Conservation (phyloP, 2,888 invertebrate species). For the Cosmia pyralina region DNA sequence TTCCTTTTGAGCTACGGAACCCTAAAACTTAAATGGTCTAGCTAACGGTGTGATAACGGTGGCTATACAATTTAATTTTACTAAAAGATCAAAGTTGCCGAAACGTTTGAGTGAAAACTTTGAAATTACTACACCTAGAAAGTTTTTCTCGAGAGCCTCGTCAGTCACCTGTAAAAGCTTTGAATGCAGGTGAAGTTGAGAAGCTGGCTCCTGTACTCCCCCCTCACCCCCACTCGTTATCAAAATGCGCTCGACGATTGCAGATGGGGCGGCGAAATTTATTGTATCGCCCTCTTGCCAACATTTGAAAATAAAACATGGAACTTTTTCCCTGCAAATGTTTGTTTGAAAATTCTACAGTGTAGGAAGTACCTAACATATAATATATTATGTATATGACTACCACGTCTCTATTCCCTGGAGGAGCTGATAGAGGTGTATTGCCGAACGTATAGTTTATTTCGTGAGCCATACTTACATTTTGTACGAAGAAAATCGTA, state of each 20-base stretch:
- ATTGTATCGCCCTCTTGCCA: conserved; percentile 51
- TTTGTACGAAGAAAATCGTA: conserved; percentile 29
- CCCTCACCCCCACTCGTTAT: conserved; percentile 32
- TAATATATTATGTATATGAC: conserved; percentile 49
- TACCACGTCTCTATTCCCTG: conserved; percentile 18
- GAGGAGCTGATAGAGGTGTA: conserved; percentile 17
- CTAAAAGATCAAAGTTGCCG: neutral
- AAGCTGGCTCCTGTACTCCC: conserved; percentile 1
- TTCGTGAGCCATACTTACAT: conserved; percentile 13
- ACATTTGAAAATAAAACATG: conserved; percentile 57
- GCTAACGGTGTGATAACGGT: no score
- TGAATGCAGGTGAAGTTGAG: conserved; percentile 48
- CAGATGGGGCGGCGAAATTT: conserved; percentile 56
- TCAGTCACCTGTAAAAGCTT: conserved; percentile 44
- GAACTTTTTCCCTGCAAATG: conserved; percentile 43
- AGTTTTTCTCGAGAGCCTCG: conserved; percentile 39
- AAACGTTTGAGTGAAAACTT: conserved; percentile 9
- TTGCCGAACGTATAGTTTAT: conserved; percentile 35
- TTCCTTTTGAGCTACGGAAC: no score
- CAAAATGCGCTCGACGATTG: conserved; percentile 54
- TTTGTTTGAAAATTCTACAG: conserved; percentile 32
- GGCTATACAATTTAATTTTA: neutral
- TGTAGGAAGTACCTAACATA: conserved; percentile 27
- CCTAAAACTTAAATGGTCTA: no score
- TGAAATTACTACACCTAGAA: conserved; percentile 5